Conservation (phyloP, 2,888 invertebrate genomes). For the Apotomis betuletana region DNA sequence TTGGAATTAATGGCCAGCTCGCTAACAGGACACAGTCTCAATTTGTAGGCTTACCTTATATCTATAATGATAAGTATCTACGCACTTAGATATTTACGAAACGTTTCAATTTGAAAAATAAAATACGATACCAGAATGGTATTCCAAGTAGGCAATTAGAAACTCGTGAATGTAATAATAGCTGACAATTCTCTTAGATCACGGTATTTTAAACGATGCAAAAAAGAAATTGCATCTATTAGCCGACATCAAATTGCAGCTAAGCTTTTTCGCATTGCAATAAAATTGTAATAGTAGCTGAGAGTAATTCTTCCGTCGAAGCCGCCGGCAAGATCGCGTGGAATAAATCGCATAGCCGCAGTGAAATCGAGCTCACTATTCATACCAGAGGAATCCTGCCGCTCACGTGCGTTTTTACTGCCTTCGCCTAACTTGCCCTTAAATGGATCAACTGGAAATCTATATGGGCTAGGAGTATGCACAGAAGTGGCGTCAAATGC, state of each 20-base stretch:
- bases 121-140: slow-evolving; percentile 1
- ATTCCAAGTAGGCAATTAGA: slow-evolving; percentile 1
- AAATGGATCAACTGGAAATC: slow-evolving; percentile 22
- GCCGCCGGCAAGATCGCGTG: slow-evolving; percentile 25
- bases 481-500: neutral
- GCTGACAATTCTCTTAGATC: neutral
- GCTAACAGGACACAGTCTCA: slow-evolving; percentile 55
- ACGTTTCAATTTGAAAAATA: slow-evolving; percentile 20
- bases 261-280: slow-evolving; percentile 8
- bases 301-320: slow-evolving; percentile 19
- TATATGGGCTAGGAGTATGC: slow-evolving; percentile 24
- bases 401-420: slow-evolving; percentile 28
- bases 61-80: slow-evolving; percentile 26
- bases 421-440: slow-evolving; percentile 25
- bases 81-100: slow-evolving; percentile 9
- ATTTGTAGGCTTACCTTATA: slow-evolving; percentile 45
- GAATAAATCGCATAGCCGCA: slow-evolving; percentile 32
- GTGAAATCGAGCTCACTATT: slow-evolving; percentile 33
- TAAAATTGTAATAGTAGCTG: slow-evolving; percentile 25
- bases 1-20: slow-evolving; percentile 60
- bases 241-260: slow-evolving; percentile 13
- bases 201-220: slow-evolving; percentile 1
- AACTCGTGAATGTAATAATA: slow-evolving; percentile 7
- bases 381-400: slow-evolving; percentile 13
- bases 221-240: slow-evolving; percentile 22